A percentile compares a stretch with the other conserved stretches of the same genome.
phyloP scores from a whole-genome alignment of 2,888 invertebrate genomes.

The Himalopsyche tibetana region DNA sequence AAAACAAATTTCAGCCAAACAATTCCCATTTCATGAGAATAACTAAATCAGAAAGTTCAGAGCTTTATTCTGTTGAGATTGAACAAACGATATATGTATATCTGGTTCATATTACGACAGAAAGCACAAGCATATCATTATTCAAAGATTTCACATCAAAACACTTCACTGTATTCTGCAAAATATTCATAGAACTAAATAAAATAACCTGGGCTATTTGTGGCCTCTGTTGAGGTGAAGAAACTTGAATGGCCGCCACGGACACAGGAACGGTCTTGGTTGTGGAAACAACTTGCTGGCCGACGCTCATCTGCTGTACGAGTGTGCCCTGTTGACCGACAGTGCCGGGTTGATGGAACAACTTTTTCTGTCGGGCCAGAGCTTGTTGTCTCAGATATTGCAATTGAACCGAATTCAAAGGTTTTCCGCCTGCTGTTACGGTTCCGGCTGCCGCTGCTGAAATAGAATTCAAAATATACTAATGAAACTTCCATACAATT shows the following conservation, averaged over 20 bases:
- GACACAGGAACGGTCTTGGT: slow-evolving; percentile 56
- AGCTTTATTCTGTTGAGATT: too few relatives aligned
- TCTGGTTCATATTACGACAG: too few relatives aligned
- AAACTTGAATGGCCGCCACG: slow-evolving; percentile 62
- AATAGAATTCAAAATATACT: slow-evolving; percentile 18
- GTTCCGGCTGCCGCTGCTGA: slow-evolving; percentile 70
- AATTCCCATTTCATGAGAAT: too few relatives aligned
- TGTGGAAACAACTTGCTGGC: slow-evolving; percentile 43
- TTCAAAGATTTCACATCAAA: too few relatives aligned
- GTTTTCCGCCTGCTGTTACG: slow-evolving; percentile 75
- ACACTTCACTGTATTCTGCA: not conserved
- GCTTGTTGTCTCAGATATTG: slow-evolving; percentile 82
- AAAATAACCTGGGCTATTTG: slow-evolving; percentile 61
- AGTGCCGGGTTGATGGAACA: slow-evolving; percentile 70
- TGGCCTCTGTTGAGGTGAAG: slow-evolving; percentile 61
- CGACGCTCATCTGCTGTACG: slow-evolving; percentile 53
- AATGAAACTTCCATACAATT: too few relatives aligned
- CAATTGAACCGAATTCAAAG: slow-evolving; percentile 76
- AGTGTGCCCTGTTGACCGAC: slow-evolving; percentile 49
- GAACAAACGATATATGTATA: too few relatives aligned
- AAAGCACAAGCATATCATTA: too few relatives aligned
- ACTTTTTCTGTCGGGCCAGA: slow-evolving; percentile 74
- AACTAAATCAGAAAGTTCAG: too few relatives aligned
- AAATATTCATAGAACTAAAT: not conserved
- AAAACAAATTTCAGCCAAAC: too few relatives aligned